Evolutionary conservation across 2,888 invertebrate genomes (phyloP).

Genomic region (Tetragonula carbonaria): DNA sequence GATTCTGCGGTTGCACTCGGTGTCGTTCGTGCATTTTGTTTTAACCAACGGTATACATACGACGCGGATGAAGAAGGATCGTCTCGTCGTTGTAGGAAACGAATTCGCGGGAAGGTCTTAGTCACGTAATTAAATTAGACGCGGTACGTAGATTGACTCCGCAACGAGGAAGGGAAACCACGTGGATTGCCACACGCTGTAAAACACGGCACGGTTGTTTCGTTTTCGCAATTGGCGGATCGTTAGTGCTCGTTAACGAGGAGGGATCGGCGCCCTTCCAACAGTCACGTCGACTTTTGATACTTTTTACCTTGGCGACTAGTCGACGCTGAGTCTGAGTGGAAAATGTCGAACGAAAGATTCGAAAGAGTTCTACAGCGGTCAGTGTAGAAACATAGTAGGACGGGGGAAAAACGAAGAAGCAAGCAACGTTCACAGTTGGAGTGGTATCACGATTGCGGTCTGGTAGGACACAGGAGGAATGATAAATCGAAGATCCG

Average conservation of each 20-base stretch:
- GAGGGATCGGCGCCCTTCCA: background rate
- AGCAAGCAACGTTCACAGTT: background rate
- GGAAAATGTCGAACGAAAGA: background rate
- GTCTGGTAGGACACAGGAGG: background rate
- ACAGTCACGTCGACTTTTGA: background rate
- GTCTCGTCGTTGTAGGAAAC: slow-evolving; percentile 15
- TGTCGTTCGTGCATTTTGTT: slow-evolving; percentile 11
- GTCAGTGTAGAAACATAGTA: no score
- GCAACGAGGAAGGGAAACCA: slow-evolving; percentile 38
- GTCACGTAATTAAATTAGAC: slow-evolving; percentile 55
- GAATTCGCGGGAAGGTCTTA: slow-evolving; percentile 44
- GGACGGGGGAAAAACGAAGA: background rate
- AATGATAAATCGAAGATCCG: slow-evolving; percentile 53
- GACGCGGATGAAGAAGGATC: background rate
- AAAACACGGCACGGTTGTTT: slow-evolving; percentile 7
- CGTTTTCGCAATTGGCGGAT: slow-evolving; percentile 20
- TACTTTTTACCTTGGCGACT: background rate
- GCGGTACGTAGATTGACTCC: slow-evolving; percentile 24
- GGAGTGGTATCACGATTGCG: background rate
- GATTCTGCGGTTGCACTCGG: background rate
- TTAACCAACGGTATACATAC: background rate
- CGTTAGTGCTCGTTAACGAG: slow-evolving; percentile 8
- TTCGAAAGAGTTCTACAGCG: no score
- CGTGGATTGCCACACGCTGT: slow-evolving; percentile 3
- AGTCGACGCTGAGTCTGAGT: background rate